phyloP scores from a whole-genome alignment of 2,888 invertebrate species.

The Muschampia plurimacula region DNA sequence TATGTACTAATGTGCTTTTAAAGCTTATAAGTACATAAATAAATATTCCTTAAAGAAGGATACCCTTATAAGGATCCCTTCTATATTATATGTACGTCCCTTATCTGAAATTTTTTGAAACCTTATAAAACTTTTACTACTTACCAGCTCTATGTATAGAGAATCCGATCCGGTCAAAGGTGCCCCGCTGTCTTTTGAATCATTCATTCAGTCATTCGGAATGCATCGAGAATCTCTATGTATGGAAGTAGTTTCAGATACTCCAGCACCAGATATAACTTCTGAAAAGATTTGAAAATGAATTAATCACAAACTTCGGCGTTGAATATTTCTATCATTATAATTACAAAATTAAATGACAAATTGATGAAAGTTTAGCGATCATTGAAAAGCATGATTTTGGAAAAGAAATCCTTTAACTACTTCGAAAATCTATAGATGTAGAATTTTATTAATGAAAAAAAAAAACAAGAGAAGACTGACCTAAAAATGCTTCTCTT shows the following conservation, averaged over 20 bases:
- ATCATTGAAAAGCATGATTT: too few relatives aligned
- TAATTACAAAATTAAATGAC: too few relatives aligned
- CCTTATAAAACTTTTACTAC: constrained; percentile 12
- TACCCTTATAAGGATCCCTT: not conserved
- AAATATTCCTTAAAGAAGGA: not conserved
- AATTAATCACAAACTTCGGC: too few relatives aligned
- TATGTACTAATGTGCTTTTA: not conserved
- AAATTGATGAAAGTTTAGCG: too few relatives aligned
- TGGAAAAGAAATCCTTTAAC: too few relatives aligned
- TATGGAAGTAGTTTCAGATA: constrained; percentile 5
- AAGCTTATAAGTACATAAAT: not conserved
- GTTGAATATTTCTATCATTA: too few relatives aligned
- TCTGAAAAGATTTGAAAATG: not conserved
- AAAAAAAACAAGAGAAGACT: not conserved
- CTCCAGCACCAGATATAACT: not conserved
- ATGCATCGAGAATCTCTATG: constrained; percentile 37
- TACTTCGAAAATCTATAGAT: too few relatives aligned
- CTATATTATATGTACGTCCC: too few relatives aligned
- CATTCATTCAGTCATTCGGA: constrained; percentile 42
- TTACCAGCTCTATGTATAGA: constrained; percentile 15
- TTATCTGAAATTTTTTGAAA: not conserved
- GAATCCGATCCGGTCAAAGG: constrained; percentile 31
- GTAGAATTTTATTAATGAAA: too few relatives aligned
- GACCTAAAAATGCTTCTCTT: not conserved
- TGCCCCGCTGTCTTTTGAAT: constrained; percentile 35